Percentiles rank a stretch among this genome's conserved stretches.
Conservation (phyloP, 2,888 invertebrate genomes). For the Volucella inflata region DNA sequence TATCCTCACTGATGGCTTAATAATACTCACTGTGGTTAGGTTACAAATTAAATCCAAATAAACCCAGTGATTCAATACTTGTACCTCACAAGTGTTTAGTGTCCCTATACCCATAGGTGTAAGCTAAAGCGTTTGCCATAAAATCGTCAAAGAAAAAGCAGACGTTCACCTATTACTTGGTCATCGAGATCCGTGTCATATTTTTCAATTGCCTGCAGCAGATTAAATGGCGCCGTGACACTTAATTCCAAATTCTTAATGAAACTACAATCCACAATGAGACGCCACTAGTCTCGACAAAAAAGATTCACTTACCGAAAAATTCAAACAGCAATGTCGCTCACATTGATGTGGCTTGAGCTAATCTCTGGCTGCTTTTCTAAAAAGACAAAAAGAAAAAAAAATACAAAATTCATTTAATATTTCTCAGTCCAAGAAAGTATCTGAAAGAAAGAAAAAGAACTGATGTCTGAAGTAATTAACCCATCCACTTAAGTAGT, state of each 20-base stretch:
- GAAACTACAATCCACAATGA: not conserved
- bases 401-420: not conserved
- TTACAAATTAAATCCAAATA: too few species aligned
- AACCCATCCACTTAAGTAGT: constrained; percentile 45
- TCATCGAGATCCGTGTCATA: not conserved
- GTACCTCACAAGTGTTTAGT: too few species aligned
- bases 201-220: constrained; percentile 3
- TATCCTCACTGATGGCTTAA: too few species aligned
- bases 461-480: constrained; percentile 38
- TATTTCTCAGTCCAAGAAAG: not conserved
- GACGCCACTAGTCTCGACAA: constrained; percentile 33
- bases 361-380: constrained; percentile 41
- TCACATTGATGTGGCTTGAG: constrained; percentile 54
- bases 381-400: constrained; percentile 36
- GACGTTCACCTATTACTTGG: too few species aligned
- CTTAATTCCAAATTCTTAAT: not conserved
- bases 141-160: too few species aligned
- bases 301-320: constrained; percentile 43
- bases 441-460: not conserved
- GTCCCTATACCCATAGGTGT: too few species aligned
- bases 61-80: too few species aligned
- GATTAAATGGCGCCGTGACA: not conserved
- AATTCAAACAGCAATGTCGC: constrained; percentile 41
- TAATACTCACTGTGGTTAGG: too few species aligned
- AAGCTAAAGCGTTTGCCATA: too few species aligned